Base-by-base conservation (phyloP, 1,140 invertebrate species). In the Polypedilum vanderplanki region DNA sequence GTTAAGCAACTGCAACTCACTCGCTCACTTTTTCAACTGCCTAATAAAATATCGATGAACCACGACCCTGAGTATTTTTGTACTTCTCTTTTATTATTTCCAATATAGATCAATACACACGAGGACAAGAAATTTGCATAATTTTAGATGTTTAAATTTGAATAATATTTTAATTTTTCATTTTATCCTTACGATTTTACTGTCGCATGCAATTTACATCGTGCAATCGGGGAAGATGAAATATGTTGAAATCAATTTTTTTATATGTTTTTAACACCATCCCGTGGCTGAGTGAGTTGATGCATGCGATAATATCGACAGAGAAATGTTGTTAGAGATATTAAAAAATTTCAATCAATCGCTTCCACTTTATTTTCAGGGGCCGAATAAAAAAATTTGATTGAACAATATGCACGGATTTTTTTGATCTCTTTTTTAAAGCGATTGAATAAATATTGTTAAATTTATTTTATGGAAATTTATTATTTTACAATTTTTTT, bases 161-260 rank as follows among this genome's bases (percentile, higher is more conserved):
- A 70, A 70, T 70, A 70, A 70, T 70, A 70, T 70, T 70, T 70
- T 70, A 70, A 70, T 70, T 70, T 70, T 70, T 70, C 65, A 70
- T 70, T 70, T 70, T 70, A 22, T 70, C 65, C 65, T 57, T 57
- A 57, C 8, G 46, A 2, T 57, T 57, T 17, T 57, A 12, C n/a
- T 22, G 17, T 70, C 20, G 20, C 15, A 70, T 70, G 17, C 20
- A 18, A 70, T 70, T 20, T 22, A 57, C 41, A n/a, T 1, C 10
- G 46, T 4, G n/a, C 41, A 57, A n/a, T 57, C 46, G 0, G 46
- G n/a, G 12, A 57, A 57, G 12, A 33, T 33, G 24, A 33, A 33
- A 33, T 33, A 33, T 33, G 7, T 10, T 10, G 18, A 70, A 70
- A 70, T 70, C 65, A 70, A 70, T 70, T 70, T 70, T 46, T 57